Conservation (phyloP, 2,888 invertebrate species). For the Drosophila sordidapex region DNA sequence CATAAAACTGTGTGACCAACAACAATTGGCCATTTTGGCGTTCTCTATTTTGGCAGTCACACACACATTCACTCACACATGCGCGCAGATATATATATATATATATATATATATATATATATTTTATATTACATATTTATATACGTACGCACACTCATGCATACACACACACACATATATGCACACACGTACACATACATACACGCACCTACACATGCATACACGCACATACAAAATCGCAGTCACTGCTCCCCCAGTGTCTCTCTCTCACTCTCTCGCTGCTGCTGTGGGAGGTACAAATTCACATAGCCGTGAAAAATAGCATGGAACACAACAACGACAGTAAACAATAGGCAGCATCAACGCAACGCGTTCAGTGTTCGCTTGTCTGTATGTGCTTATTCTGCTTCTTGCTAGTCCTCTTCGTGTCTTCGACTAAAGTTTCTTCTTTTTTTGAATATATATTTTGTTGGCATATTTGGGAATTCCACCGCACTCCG, state of each 20-base stretch:
- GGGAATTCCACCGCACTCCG: neutral
- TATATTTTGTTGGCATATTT: conserved; percentile 42
- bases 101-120: too few species aligned
- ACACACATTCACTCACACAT: conserved; percentile 16
- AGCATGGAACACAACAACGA: conserved; percentile 70
- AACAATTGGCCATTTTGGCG: conserved; percentile 68
- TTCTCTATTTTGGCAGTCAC: conserved; percentile 67
- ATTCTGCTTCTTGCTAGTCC: conserved; percentile 5
- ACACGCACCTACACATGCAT: conserved; percentile 1
- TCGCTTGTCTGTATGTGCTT: conserved; percentile 27
- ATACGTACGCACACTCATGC: neutral
- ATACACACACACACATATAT: neutral
- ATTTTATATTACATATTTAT: too few species aligned
- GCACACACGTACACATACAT: neutral
- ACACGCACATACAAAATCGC: conserved; percentile 25
- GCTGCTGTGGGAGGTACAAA: conserved; percentile 77
- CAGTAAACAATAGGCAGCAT: conserved; percentile 72
- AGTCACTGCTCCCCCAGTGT: conserved; percentile 63
- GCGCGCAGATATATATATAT: too few species aligned
- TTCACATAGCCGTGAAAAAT: conserved; percentile 67
- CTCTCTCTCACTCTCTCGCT: conserved; percentile 42
- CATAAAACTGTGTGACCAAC: conserved; percentile 65
- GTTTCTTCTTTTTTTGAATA: neutral
- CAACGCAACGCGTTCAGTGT: conserved; percentile 42
- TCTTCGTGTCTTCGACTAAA: conserved; percentile 24